Conservation (phyloP, 2,113 vertebrate genomes). For the Apteryx owenii region DNA sequence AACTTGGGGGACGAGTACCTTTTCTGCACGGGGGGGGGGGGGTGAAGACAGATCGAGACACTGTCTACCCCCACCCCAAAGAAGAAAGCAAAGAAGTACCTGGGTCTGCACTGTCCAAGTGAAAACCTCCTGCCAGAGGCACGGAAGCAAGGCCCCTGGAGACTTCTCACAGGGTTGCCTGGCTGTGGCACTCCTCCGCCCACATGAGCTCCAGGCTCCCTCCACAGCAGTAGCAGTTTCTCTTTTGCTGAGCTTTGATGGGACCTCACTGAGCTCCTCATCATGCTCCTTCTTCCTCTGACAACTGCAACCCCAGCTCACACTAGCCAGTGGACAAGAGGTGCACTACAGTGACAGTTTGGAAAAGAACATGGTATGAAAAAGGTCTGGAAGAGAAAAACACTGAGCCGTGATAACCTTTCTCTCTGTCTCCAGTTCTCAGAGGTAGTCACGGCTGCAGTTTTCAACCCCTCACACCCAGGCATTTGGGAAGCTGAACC, state of each 20-base stretch:
- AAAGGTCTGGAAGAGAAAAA: background rate
- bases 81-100: too few species aligned
- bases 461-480: background rate
- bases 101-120: background rate
- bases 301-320: background rate
- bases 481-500: background rate
- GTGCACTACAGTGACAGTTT: background rate
- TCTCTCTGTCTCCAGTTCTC: background rate
- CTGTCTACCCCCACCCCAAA: background rate
- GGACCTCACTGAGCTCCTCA: background rate
- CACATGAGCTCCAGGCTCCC: background rate
- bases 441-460: background rate
- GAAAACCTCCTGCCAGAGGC: background rate
- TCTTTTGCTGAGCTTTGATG: background rate
- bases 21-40: background rate
- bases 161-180: background rate
- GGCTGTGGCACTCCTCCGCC: fast-evolving
- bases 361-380: conserved; percentile 3
- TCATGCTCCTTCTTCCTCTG: background rate
- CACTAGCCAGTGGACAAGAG: background rate
- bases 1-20: background rate
- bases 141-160: background rate
- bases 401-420: background rate
- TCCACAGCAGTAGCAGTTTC: background rate
- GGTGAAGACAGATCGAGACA: background rate